Conservation (phyloP, 2,797 vertebrate species). For the Chaetophractus vellerosus region DNA sequence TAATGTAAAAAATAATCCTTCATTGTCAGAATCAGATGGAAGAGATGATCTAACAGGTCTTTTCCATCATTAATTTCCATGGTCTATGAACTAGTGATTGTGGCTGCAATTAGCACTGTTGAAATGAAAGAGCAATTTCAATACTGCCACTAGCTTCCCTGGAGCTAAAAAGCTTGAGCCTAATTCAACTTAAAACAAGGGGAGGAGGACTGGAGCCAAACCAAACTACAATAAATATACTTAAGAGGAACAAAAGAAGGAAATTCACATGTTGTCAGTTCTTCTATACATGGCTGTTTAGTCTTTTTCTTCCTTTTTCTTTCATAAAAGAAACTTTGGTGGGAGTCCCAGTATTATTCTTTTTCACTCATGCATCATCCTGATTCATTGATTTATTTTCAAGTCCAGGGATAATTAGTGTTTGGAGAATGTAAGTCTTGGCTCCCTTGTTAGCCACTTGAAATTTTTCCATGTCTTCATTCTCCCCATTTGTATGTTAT, state of each 20-base stretch:
- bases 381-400: constrained; percentile 67
- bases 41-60: constrained; percentile 72
- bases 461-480: constrained; percentile 64
- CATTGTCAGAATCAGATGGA: constrained; percentile 64
- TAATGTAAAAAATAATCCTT: constrained; percentile 70
- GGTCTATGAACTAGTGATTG: constrained; percentile 61
- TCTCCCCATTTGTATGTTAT: constrained; percentile 23
- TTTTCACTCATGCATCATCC: constrained; percentile 56
- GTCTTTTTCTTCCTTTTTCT: not conserved
- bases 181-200: constrained; percentile 74
- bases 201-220: constrained; percentile 46
- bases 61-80: constrained; percentile 70
- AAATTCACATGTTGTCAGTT: constrained; percentile 59
- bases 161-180: constrained; percentile 68
- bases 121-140: constrained; percentile 77
- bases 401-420: constrained; percentile 54
- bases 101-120: constrained; percentile 77
- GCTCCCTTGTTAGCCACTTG: constrained; percentile 46
- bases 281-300: not conserved
- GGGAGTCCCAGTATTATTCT: constrained; percentile 37
- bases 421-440: constrained; percentile 54
- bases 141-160: constrained; percentile 63
- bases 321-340: constrained; percentile 60
- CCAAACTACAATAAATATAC: constrained; percentile 65
- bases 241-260: constrained; percentile 42